Evolutionary conservation across 92 coral and sea anemone genomes (phyloP).

Genomic region (Zoanthus sansibaricus): DNA sequence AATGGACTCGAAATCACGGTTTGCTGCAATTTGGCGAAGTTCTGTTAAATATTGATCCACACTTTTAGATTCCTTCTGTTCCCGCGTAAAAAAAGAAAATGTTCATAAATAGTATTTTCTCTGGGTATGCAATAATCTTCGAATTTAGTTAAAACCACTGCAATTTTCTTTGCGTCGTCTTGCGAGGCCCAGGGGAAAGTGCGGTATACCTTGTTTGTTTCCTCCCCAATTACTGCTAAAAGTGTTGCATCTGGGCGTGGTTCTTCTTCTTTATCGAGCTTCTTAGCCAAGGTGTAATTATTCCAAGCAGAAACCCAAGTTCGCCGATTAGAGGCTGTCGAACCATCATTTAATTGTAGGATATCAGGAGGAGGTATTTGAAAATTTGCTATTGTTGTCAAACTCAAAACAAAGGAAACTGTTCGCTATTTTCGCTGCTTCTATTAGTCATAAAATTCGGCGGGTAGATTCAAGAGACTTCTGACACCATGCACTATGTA

Average conservation of each 20-base stretch:
- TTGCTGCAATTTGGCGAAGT: conserved; percentile 51
- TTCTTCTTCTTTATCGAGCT: conserved; percentile 19
- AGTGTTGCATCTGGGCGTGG: conserved; percentile 47
- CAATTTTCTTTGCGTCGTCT: conserved; percentile 41
- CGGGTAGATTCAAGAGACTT: too few relatives aligned
- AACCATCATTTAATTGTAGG: conserved; percentile 5
- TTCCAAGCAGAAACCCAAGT: neutral
- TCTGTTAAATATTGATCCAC: conserved; percentile 60
- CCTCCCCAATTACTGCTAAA: conserved; percentile 11
- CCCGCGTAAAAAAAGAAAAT: conserved; percentile 50
- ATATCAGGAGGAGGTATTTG: conserved; percentile 34
- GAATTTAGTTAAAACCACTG: conserved; percentile 40
- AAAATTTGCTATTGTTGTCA: neutral
- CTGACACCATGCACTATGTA: too few relatives aligned
- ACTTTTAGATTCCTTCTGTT: conserved; percentile 49
- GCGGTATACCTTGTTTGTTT: neutral
- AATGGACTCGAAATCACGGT: conserved; percentile 54
- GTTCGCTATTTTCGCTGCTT: neutral
- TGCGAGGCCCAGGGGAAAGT: neutral
- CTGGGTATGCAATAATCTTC: conserved; percentile 64
- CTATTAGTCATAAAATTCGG: too few relatives aligned
- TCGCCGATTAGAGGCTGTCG: conserved; percentile 10
- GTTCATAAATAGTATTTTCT: conserved; percentile 58
- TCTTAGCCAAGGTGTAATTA: conserved; percentile 30
- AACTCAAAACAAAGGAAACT: neutral